Evolutionary conservation across 2,888 invertebrate species (phyloP).

Genomic region (Papilio protenor): DNA sequence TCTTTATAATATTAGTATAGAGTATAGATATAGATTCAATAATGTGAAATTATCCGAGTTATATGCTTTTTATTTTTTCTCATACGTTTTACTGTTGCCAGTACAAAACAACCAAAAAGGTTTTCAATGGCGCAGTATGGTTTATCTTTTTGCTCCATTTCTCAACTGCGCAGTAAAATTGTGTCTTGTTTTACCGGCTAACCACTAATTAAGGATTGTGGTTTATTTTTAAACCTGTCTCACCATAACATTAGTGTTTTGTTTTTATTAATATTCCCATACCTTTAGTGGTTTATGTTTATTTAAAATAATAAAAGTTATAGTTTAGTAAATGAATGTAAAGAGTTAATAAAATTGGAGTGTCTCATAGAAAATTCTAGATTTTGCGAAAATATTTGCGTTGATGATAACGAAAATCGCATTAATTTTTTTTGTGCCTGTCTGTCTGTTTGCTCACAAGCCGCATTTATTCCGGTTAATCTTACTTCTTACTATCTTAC

Average conservation of each 20-base stretch:
- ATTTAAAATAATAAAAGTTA: background rate
- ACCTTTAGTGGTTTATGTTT: background rate
- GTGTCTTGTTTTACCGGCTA: slow-evolving; percentile 10
- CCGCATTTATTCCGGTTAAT: too few species aligned
- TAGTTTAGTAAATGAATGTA: background rate
- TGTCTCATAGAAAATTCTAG: too few species aligned
- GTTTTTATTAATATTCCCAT: background rate
- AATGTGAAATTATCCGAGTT: background rate
- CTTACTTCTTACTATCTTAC: too few species aligned
- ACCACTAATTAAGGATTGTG: slow-evolving; percentile 25
- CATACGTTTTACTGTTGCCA: background rate
- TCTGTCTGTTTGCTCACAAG: too few species aligned
- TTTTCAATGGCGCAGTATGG: background rate
- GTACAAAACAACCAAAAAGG: slow-evolving; percentile 11
- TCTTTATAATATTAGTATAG: too few species aligned
- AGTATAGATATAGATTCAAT: background rate
- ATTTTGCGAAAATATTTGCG: too few species aligned
- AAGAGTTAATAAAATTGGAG: too few species aligned
- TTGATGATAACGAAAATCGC: too few species aligned
- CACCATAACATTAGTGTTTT: background rate
- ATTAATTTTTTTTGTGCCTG: too few species aligned
- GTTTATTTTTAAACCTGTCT: slow-evolving; percentile 19
- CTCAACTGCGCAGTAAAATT: slow-evolving; percentile 29
- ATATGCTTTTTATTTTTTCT: background rate
- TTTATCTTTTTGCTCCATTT: slow-evolving; percentile 27